Base-by-base conservation (phyloP, 2,113 vertebrate species). In the Turnix velox region DNA sequence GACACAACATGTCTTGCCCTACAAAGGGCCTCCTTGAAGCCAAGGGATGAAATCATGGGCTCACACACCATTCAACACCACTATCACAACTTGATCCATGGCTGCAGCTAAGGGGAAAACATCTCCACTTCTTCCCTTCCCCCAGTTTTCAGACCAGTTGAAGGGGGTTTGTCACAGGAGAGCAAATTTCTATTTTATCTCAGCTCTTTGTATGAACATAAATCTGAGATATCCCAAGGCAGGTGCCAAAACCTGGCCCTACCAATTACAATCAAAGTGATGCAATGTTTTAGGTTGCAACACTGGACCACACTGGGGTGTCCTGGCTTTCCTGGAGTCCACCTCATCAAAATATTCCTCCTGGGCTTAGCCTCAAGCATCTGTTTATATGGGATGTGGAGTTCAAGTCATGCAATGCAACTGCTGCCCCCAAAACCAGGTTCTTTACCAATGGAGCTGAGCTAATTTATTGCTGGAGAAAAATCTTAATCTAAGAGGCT, bases 381-480 rank as follows among this genome's bases (percentile, higher is more conserved):
- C 54, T 83, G 74, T 69, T 96, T 54, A 73, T 10, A 40, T 11
- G 55, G 22, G n/a, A 30, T 76, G 84, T 65, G 49, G 46, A 80
- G 72, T 66, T 61, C 81, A 9, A 59, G 51, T 20, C 6, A 2
- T 52, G 57, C 63, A 45, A 43, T 1, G 18, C 59, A n/a, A 12
- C 57, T 2, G 25, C 23, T 76, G 40, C 43, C 59, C 22, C 9
- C 12, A 2, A 46, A n/a, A 40, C n/a, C 8, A 0, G 42, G 7
- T 14, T 31, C 65, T 37, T 23, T 14, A 12, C 23, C 22, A 6
- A 4, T 0, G 4, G 42, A 59, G 42, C n/a, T 16, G 5, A 1
- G 0, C 43, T 52, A 1, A 31, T 4, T 10, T 18, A 17, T 4
- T 1, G 2, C 14, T 33, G 11, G 1, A 6, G 0, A 14, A 31